These are phyloP conservation scores for Crepidodera aurea DNA, from an alignment of 2,888 invertebrate genomes.

Conservation along the genomic window DNA sequence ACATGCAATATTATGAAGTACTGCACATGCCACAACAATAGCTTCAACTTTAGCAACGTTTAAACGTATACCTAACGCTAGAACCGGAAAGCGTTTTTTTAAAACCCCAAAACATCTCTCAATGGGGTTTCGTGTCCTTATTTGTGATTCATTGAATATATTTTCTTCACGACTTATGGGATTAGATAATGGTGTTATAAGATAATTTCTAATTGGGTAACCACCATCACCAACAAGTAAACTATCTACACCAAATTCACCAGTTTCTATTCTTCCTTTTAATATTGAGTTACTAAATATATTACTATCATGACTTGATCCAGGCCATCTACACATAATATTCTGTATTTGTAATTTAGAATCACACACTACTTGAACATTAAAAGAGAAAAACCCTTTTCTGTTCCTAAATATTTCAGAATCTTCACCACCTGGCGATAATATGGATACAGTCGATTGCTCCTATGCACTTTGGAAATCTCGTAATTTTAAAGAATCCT, in stretches of 20 bases:
- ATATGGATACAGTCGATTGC: not conserved
- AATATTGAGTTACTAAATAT: slow-evolving; percentile 6
- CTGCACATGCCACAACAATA: slow-evolving; percentile 39
- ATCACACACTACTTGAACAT: slow-evolving; percentile 44
- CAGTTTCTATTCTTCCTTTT: slow-evolving; percentile 16
- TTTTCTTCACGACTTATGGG: slow-evolving; percentile 35
- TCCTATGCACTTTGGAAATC: slow-evolving; percentile 2
- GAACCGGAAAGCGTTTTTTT: slow-evolving; percentile 46
- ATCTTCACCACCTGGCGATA: slow-evolving; percentile 7
- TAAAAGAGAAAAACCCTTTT: slow-evolving; percentile 42
- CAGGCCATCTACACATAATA: slow-evolving; percentile 48
- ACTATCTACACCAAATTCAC: slow-evolving; percentile 13
- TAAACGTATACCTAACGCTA: slow-evolving; percentile 47
- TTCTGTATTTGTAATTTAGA: slow-evolving; percentile 40
- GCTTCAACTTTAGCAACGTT: slow-evolving; percentile 38
- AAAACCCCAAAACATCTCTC: slow-evolving; percentile 36
- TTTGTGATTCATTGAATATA: slow-evolving; percentile 44
- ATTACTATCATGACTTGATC: slow-evolving; percentile 41
- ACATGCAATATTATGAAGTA: slow-evolving; percentile 41
- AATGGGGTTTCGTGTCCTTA: slow-evolving; percentile 44
- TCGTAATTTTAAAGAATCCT: not conserved
- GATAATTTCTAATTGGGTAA: slow-evolving; percentile 43
- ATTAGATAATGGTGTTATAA: slow-evolving; percentile 44
- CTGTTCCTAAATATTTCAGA: slow-evolving; percentile 11
- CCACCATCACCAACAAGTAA: slow-evolving; percentile 38